These are phyloP conservation scores for Balanococcus diminutus DNA, from an alignment of 2,888 invertebrate genomes.

Conservation along the genomic window DNA sequence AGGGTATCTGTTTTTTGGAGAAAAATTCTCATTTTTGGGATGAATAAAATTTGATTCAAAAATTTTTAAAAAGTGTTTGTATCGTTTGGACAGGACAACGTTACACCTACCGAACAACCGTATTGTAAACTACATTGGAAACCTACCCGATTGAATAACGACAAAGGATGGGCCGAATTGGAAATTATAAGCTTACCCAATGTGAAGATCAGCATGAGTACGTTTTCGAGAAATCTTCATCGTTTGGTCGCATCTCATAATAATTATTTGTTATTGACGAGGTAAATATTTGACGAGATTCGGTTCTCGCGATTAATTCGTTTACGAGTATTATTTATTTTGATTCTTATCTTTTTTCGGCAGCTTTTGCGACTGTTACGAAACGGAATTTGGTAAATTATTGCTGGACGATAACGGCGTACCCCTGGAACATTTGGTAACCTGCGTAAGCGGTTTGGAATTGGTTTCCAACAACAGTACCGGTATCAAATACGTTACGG, in stretches of 20 bases:
- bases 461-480: conserved; percentile 62
- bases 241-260: conserved; percentile 75
- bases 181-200: conserved; percentile 71
- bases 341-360: conserved; percentile 13
- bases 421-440: conserved; percentile 86
- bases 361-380: conserved; percentile 83
- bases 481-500: conserved; percentile 56
- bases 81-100: not conserved
- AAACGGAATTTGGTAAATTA: conserved; percentile 71
- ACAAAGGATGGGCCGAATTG: conserved; percentile 76
- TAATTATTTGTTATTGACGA: conserved; percentile 78
- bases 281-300: conserved; percentile 64
- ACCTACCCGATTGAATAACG: conserved; percentile 59
- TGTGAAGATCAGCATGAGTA: conserved; percentile 67
- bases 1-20: too few relatives aligned
- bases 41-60: too few relatives aligned
- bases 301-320: not conserved
- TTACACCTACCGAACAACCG: conserved; percentile 47
- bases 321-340: not conserved
- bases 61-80: too few relatives aligned
- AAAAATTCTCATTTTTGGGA: too few relatives aligned
- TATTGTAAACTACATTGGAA: conserved; percentile 56
- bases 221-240: conserved; percentile 71
- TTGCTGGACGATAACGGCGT: conserved; percentile 73
- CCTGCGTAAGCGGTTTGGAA: conserved; percentile 78